Evolutionary conservation across 2,888 invertebrate species (phyloP).

Genomic region (Sinhomidia bicolor): DNA sequence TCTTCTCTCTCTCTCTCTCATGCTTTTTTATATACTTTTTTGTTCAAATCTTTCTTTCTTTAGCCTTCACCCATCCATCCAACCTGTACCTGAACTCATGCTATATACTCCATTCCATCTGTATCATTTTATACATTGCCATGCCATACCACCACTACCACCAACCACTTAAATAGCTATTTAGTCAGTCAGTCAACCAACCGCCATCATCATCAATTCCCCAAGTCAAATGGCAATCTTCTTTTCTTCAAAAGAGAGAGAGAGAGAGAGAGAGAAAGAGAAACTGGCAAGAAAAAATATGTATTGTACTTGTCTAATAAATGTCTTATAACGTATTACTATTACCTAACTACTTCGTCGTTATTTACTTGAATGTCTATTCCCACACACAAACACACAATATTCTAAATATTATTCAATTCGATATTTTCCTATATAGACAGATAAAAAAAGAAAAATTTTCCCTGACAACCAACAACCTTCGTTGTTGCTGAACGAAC

Average conservation of each 20-base stretch:
- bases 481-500: too few relatives aligned
- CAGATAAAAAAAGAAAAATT: neutral
- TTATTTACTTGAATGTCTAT: neutral
- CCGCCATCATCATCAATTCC: slow-evolving; percentile 34
- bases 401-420: too few relatives aligned
- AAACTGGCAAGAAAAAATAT: neutral
- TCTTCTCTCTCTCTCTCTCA: slow-evolving; percentile 7
- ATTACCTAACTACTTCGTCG: neutral
- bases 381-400: neutral
- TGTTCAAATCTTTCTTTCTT: slow-evolving; percentile 49
- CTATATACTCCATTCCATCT: neutral
- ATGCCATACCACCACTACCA: neutral
- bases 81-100: slow-evolving; percentile 27
- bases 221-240: slow-evolving; percentile 49
- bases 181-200: slow-evolving; percentile 69
- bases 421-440: too few relatives aligned
- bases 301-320: slow-evolving; percentile 27
- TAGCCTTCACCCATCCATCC: slow-evolving; percentile 56
- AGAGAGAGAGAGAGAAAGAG: neutral
- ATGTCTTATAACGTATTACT: neutral
- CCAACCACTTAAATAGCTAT: slow-evolving; percentile 50
- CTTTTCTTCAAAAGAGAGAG: neutral
- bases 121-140: too few relatives aligned
- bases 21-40: slow-evolving; percentile 41
- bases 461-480: neutral